Evolutionary conservation across 2,888 invertebrate species (phyloP), one percentile per base, ranked within the genome.

Genomic region (Aricia artaxerxes): DNA sequence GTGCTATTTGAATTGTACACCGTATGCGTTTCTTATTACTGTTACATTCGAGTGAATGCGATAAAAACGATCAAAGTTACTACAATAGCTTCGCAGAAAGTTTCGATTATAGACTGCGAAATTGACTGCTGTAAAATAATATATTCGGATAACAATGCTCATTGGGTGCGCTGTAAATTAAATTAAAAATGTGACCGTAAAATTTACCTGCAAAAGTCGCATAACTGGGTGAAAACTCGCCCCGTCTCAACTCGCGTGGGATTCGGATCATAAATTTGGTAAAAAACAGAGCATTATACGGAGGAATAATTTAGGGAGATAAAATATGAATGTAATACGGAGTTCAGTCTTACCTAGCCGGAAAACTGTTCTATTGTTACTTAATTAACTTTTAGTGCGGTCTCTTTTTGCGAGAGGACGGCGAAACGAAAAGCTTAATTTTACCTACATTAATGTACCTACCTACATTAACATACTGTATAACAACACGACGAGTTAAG

Each of bases 211-310:
- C 84, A 82, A 86, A 85, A 85, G 84, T 85, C 81, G 81, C 84
- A 84, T 87, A 88, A 88, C 86, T 85, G 85, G 86, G 86, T 88
- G 87, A 86, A 86, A 89, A 89, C 85, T 88, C 86, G 84, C 87
- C 86, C 85, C 85, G 83, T 84, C 84, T 86, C 84, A 88, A 88
- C 86, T 85, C 87, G 84, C 86, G 84, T 85, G 87, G 88, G 88
- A 88, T 85, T 84, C 84, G 83, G 84, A 86, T 86, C 86, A 87
- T 89, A 88, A 88, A 89, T 89, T 87, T 80, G 81, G 81, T 83
- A 85, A 86, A 86, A 87, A 89, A 89, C 86, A 88, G 80, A 86
- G 86, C 85, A 82, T 81, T 83, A 80, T 84, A 83, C 77, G 64
- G 73, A 73, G 64, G 73, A 73, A 78, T 73, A 78, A 79, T 77